Percentiles rank a stretch among this genome's conserved stretches.
Conservation (phyloP, 2,888 invertebrate genomes). For the Norana najaformis region DNA sequence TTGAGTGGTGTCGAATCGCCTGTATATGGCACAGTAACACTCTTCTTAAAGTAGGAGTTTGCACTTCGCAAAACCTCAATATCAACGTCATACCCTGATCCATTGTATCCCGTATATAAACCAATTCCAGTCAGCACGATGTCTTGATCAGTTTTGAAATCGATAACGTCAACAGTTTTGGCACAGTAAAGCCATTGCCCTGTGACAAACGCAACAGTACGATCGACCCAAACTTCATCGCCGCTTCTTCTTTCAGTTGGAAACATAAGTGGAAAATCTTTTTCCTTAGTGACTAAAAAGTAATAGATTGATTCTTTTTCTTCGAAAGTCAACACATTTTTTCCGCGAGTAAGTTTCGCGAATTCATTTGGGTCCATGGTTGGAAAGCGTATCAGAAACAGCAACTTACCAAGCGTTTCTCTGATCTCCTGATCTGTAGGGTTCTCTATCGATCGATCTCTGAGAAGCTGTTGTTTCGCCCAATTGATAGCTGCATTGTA, state of each 20-base stretch:
- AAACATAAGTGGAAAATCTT: not conserved
- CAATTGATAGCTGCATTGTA: not conserved
- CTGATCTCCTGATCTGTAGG: slow-evolving; percentile 22
- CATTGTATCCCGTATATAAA: too few species aligned
- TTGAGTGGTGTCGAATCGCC: not conserved
- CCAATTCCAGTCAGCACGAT: not conserved
- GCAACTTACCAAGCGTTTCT: not conserved
- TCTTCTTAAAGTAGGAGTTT: not conserved
- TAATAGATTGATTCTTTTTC: not conserved
- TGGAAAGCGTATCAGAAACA: not conserved
- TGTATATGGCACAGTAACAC: not conserved
- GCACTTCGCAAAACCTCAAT: not conserved
- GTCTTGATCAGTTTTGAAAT: not conserved
- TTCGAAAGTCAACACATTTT: not conserved
- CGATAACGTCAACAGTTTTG: not conserved
- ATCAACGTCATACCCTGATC: not conserved
- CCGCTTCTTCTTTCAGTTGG: not conserved
- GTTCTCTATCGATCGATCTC: not conserved
- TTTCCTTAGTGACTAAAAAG: not conserved
- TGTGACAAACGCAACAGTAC: not conserved
- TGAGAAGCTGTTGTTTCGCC: not conserved
- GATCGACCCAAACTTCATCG: not conserved
- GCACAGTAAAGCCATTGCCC: not conserved
- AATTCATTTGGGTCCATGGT: not conserved
- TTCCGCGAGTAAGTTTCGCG: not conserved